Evolutionary conservation across 2,797 vertebrate genomes (phyloP), one percentile per base, ranked within the genome.

Genomic region (Schizothorax lantsangensis): DNA sequence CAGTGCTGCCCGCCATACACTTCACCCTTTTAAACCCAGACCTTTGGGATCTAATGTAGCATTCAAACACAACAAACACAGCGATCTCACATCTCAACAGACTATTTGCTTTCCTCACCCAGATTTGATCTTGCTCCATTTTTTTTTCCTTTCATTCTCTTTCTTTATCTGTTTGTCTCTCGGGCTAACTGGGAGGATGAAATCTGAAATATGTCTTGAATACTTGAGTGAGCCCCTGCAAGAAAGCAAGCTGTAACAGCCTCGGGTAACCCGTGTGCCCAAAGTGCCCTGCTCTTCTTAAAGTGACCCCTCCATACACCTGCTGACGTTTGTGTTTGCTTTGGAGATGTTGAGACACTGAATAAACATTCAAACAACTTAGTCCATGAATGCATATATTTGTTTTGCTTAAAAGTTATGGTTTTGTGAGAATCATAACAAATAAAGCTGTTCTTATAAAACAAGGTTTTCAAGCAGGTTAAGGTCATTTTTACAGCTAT

Each of bases 11-110:
- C n/a, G 36, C 43, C 66, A 57, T 30, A 71, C 72, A 47, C 14
- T 45, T 66, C 14, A 74, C 6, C 43, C 17, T 47, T 87, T 90
- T 87, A 81, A 85, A 79, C 83, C 64, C 30, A 66, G 73, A 79
- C 74, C 81, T 84, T 45, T 77, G 79, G 84, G 88, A 89, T 86
- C 77, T 72, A 72, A 79, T 87, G 84, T 87, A 86, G 90, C 86
- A 85, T 90, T 89, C 79, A 90, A 86, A 87, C 33, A 86, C 90
- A 92, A 91, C 89, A 93, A 92, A 92, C 84, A 88, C 87, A 38
- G 77, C 4, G 23, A 71, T 87, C 80, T 86, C 82, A 36, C 45
- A 79, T 87, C 80, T 86, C 84, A 36, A 52, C 72, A 84, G 79
- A 49, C 86, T 88, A 57, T 84, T 86, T 79, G 54, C 49, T 85